A percentile compares a stretch with the other conserved stretches of the same genome.
Evolutionary conservation across 2,113 vertebrate genomes (phyloP).

Genomic region (Sisor rabdophorus): DNA sequence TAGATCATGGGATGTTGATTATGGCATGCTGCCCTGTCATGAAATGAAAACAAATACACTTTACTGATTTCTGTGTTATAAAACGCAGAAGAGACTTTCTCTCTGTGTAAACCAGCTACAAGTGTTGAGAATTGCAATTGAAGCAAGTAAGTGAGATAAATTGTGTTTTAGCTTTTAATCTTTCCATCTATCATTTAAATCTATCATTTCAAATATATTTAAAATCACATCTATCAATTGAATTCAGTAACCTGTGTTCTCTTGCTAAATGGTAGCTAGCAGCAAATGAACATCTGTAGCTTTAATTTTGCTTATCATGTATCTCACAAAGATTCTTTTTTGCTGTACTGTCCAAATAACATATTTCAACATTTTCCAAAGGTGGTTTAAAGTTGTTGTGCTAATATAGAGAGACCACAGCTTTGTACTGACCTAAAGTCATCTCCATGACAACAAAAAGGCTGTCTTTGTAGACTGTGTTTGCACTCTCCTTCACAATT

Average conservation of each 20-base stretch:
- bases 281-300: no score
- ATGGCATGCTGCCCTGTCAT: constrained; percentile 15
- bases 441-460: constrained; percentile 13
- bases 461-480: background rate
- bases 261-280: no score
- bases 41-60: constrained; percentile 25
- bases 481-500: constrained; percentile 13
- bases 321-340: no score
- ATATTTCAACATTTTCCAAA: no score
- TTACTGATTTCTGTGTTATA: constrained; percentile 31
- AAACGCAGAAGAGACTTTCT: constrained; percentile 17
- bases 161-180: no score
- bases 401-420: background rate
- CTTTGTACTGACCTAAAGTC: background rate
- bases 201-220: no score
- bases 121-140: constrained; percentile 36
- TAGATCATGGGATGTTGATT: background rate
- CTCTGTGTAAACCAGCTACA: constrained; percentile 34
- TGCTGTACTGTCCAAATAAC: no score
- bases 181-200: no score
- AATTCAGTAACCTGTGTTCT: no score
- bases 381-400: no score
- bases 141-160: background rate
- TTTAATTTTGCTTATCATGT: no score
- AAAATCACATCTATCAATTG: no score